Base-by-base conservation (phyloP, 2,113 vertebrate species). In the Lates calcarifer region DNA sequence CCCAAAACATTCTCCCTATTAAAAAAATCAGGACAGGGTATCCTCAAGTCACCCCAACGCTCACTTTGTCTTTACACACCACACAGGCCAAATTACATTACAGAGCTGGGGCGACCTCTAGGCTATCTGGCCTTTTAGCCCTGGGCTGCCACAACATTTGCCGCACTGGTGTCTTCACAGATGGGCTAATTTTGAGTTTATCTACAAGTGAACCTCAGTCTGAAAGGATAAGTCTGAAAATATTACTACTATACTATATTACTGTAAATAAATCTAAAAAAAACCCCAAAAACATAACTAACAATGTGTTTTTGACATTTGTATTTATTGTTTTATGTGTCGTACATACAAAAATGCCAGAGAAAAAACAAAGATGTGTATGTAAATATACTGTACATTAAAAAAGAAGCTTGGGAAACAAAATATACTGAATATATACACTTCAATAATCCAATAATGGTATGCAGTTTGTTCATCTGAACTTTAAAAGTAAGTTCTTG, bases 11-110 rank as follows among this genome's bases (percentile, higher is more conserved):
- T 17, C 11, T 24, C 6, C 26, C 29, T 11, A 28, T 41, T 20
- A 26, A 58, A 68, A 49, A 28, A 55, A 69, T 62, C 47, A 58
- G 63, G 37, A 12, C 45, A 29, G 5, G 2, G 33, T 49, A 65
- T 83, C 80, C 72, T 83, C 14, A 28, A 18, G 8, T 76, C 65
- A 79, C 60, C 74, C 53, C 8, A 20, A 43, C 29, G 24, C 55
- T 39, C n/a, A n/a, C 51, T n/a, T n/a, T 49, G 37, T 41, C 45
- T 41, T 72, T 63, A 71, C 61, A 41, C 67, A 53, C 39, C 17
- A 35, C 41, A 35, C 1, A 9, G 18, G 57, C 49, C 39, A 72
- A 72, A 35, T 20, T 10, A 2, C n/a, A 18, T 51, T 22, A 41
- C 4, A 26, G 28, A 74, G 43, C 22, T 3, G 0, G n/a, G 29